Evolutionary conservation across 2,113 vertebrate species (phyloP).

Genomic region (Agelaius phoeniceus): DNA sequence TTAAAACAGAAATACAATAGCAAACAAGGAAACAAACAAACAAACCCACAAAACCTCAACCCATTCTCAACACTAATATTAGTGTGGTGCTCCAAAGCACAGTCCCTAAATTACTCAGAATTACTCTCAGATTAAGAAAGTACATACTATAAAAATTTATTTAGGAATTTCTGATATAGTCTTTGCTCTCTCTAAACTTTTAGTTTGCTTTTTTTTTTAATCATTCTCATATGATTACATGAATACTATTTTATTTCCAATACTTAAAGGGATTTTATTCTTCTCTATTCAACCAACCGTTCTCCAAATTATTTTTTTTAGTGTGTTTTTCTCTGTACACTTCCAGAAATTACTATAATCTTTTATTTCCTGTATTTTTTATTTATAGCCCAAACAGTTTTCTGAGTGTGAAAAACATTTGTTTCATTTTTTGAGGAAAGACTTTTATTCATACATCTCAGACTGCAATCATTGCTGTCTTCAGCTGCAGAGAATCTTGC

Average conservation of each 20-base stretch:
- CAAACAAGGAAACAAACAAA: not conserved
- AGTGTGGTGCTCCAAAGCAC: not conserved
- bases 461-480: not conserved
- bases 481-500: not conserved
- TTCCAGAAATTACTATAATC: not conserved
- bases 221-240: not conserved
- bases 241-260: not conserved
- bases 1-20: not conserved
- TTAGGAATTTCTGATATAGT: not conserved
- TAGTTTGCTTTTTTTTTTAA: not conserved
- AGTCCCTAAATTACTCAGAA: not conserved
- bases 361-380: not conserved
- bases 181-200: not conserved
- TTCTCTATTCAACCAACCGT: not conserved
- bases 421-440: not conserved
- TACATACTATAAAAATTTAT: not conserved
- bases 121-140: not conserved
- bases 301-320: not conserved
- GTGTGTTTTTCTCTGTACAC: not conserved
- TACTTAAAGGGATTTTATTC: not conserved
- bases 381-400: not conserved
- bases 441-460: not conserved
- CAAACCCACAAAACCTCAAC: accelerated
- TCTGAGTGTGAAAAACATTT: not conserved
- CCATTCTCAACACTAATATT: not conserved